Conservation (phyloP, 2,888 invertebrate species). For the Meteorus colon region DNA sequence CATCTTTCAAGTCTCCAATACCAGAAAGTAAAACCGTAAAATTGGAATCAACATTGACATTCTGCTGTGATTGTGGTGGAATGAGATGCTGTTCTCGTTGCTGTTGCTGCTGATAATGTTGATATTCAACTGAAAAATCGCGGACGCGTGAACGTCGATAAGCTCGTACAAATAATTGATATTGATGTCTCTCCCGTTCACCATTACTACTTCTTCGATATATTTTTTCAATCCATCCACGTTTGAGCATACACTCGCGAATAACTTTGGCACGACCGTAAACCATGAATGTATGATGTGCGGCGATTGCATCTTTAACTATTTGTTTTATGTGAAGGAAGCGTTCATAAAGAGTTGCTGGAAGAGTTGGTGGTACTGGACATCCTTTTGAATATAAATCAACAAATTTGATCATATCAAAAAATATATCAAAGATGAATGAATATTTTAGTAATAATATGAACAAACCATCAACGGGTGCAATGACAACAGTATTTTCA, state of each 20-base stretch:
- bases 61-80: conserved; percentile 4
- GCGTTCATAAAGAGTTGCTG: conserved; percentile 63
- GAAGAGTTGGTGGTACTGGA: conserved; percentile 39
- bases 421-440: background rate
- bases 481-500: background rate
- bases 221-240: conserved; percentile 71
- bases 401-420: background rate
- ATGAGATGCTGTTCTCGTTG: conserved; percentile 21
- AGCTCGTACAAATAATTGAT: conserved; percentile 28
- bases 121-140: conserved; percentile 47
- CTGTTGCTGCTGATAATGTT: conserved; percentile 17
- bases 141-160: conserved; percentile 47
- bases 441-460: background rate
- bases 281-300: conserved; percentile 68
- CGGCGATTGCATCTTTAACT: conserved; percentile 65
- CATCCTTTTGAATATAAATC: background rate
- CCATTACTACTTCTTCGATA: conserved; percentile 58
- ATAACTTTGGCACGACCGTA: conserved; percentile 67
- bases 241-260: conserved; percentile 65
- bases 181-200: conserved; percentile 44
- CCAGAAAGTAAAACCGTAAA: conserved; percentile 65
- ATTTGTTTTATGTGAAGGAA: conserved; percentile 64
- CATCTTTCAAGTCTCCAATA: conserved; percentile 65
- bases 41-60: conserved; percentile 60
- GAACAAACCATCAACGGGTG: conserved; percentile 11